Percentiles rank a stretch among this genome's conserved stretches.
phyloP scores from a whole-genome alignment of 2,888 invertebrate species.

The Camponotus fellah region DNA sequence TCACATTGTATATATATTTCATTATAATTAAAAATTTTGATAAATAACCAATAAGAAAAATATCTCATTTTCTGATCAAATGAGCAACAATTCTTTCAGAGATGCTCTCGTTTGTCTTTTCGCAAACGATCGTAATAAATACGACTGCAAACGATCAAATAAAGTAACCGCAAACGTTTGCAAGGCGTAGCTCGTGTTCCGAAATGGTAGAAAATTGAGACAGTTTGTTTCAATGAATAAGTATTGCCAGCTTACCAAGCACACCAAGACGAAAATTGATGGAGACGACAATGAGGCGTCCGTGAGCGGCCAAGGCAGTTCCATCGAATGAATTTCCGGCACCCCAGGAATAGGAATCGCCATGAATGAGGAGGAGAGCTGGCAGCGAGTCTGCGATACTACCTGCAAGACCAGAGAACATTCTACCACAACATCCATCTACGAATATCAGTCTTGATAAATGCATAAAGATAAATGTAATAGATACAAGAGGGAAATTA shows the following conservation, averaged over 20 bases:
- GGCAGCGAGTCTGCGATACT: conserved; percentile 89
- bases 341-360: conserved; percentile 98
- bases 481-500: neutral
- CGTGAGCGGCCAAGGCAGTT: conserved; percentile 96
- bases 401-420: conserved; percentile 85
- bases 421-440: conserved; percentile 33
- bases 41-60: neutral
- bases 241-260: conserved; percentile 85
- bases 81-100: neutral
- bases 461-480: neutral
- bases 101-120: neutral
- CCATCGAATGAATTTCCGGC: conserved; percentile 99
- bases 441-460: neutral
- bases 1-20: neutral
- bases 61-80: neutral
- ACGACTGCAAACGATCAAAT: neutral
- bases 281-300: conserved; percentile 95
- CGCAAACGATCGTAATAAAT: neutral
- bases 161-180: conserved; percentile 13
- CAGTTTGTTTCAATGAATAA: conserved; percentile 10
- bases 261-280: conserved; percentile 96
- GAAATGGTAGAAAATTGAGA: neutral
- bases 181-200: neutral
- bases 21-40: neutral
- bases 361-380: conserved; percentile 96